Evolutionary conservation across 2,113 vertebrate species (phyloP).

Genomic region (Ptyas mucosa): DNA sequence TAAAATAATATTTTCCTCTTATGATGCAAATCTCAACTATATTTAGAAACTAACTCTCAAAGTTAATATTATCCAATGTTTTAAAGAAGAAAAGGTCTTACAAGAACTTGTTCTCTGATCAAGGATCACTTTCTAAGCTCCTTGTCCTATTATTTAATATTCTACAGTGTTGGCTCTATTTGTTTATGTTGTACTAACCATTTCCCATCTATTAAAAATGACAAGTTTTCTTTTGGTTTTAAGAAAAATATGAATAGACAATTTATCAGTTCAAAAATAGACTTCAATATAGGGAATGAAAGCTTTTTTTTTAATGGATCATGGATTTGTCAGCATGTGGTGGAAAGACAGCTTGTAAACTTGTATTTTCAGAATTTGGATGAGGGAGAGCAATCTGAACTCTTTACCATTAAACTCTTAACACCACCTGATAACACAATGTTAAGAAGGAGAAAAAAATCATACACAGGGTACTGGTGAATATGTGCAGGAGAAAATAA

Average conservation of each 20-base stretch:
- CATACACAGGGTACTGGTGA: neutral
- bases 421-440: neutral
- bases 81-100: neutral
- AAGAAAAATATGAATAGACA: neutral
- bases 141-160: neutral
- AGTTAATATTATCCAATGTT: neutral
- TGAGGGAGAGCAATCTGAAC: neutral
- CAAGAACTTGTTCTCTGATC: neutral
- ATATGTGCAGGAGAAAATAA: neutral
- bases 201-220: neutral
- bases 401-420: neutral
- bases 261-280: neutral
- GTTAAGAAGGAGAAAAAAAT: neutral
- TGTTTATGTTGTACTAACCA: neutral
- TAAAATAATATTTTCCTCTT: neutral
- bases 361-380: neutral
- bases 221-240: neutral
- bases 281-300: neutral
- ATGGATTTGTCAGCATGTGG: neutral
- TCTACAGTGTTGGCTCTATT: neutral
- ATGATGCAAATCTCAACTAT: neutral
- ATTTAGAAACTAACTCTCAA: neutral
- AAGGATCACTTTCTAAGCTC: neutral
- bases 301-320: neutral
- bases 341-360: neutral